Evolutionary conservation across 2,797 vertebrate species (phyloP), one percentile per base, ranked within the genome.

Genomic region (Aldrovandia affinis): DNA sequence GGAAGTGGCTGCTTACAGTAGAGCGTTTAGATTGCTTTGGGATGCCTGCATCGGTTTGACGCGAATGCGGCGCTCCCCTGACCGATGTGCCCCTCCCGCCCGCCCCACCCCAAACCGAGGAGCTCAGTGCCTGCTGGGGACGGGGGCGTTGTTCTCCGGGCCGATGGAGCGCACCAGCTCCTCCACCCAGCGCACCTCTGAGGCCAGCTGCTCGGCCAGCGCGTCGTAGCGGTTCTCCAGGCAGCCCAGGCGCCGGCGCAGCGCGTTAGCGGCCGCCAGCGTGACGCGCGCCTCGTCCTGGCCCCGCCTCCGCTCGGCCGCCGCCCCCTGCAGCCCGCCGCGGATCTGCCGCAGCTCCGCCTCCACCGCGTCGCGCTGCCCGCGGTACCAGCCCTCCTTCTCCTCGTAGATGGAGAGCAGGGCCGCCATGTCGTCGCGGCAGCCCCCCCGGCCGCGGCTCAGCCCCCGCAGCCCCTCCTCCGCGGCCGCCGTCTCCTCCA

Each of bases 331-430:
- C 89, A 99, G 94, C 93, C 99, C 98, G 80, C 96, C 96, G 1
- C 96, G 96, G 89, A 99, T 96, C 87, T 95, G 95, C 84, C 91
- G 93, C 84, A 99, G 93, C 91, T 99, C 96, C 15, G 95, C 92
- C 84, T 97, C 95, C 82, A 99, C 96, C 92, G 96, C 97, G 86
- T 97, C 97, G 0, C 97, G 97, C 92, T 99, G 98, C 92, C 99
- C 98, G 30, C 96, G 96, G 93, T 98, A 98, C 97, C 98, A 98
- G 0, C 96, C 93, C 90, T 99, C 98, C 92, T 98, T 98, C 93
- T 99, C 98, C 88, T 98, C 98, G 0, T 98, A 99, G 88, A 98
- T 98, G 85, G 97, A 97, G 36, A 96, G 92, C 88, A 99, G 94
- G 0, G 98, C 97, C 0, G 96, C 97, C 0, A 99, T 95, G 44